Evolutionary conservation across 1,140 invertebrate species (phyloP), one percentile per base, ranked within the genome.

Genomic region (Leptopilina clavipes): DNA sequence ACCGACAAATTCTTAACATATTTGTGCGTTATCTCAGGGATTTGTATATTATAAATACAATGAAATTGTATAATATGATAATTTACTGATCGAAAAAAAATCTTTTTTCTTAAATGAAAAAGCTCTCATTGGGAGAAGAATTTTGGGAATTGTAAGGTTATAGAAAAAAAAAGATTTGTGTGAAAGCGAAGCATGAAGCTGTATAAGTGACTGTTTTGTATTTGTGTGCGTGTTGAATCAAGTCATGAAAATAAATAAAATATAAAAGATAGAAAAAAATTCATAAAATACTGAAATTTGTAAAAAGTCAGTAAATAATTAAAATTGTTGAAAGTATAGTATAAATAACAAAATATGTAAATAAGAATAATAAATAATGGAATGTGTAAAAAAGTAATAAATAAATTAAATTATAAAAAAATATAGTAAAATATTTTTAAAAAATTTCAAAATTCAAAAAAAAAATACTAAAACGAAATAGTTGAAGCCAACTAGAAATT

Each of bases 141-240:
- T n/a, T 12, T 65, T 65, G 59, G 59, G 59, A 65, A 12, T 40
- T 8, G 9, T 40, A 65, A 65, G 59, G 59, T 3, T 25, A 31
- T 65, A 31, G 22, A 65, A 40, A 40, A 31, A 40, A 40, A 40
- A 3, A 14, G 22, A 65, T 31, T n/a, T 31, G 59, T 65, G 12
- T 65, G 5, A 31, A 65, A 65, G 59, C 59, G 9, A 65, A 65
- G 59, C 59, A 22, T 65, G 59, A 65, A 65, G 59, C 59, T 65
- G 59, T 40, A 40, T n/a, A 65, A 65, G n/a, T n/a, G n/a, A n/a
- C n/a, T 65, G 22, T n/a, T 12, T 65, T 10, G 11, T 3, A 22
- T 22, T 31, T 31, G 10, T 65, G 59, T 31, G n/a, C n/a, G 5
- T 11, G 14, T 48, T 31, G n/a, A 65, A 40, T 40, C 7, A 40